Evolutionary conservation across 2,888 invertebrate species (phyloP).

Genomic region (Phortica okadai): DNA sequence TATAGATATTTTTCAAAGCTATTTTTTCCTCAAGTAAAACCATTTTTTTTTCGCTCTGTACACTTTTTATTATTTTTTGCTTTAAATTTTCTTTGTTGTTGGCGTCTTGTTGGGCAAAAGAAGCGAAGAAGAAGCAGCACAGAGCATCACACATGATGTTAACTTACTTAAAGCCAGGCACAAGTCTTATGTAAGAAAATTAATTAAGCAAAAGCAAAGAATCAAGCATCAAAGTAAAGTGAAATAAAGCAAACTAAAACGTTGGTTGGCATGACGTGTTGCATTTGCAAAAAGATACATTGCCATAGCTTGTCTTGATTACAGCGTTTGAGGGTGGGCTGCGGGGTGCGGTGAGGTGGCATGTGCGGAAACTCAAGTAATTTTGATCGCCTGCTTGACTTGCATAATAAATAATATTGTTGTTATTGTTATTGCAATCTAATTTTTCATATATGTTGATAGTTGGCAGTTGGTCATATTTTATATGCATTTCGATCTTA

Average conservation of each 20-base stretch:
- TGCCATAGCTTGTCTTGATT: neutral
- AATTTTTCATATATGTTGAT: neutral
- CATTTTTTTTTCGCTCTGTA: too few species aligned
- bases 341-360: too few species aligned
- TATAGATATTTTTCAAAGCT: too few species aligned
- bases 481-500: neutral
- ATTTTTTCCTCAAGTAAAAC: too few species aligned
- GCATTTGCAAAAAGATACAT: neutral
- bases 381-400: neutral
- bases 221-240: neutral
- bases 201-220: neutral
- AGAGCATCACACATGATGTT: too few species aligned
- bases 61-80: too few species aligned
- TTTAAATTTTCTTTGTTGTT: too few species aligned
- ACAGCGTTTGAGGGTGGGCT: neutral
- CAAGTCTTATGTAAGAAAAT: neutral
- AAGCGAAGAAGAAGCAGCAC: too few species aligned
- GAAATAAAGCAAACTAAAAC: neutral
- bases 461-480: neutral
- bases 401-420: neutral
- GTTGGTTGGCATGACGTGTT: neutral
- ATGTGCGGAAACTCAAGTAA: neutral
- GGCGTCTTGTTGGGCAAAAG: too few species aligned
- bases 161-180: neutral
- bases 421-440: neutral